Evolutionary conservation across 1,140 invertebrate genomes (phyloP), one percentile per base, ranked within the genome.

Genomic region (Neotoxoptera formosana): DNA sequence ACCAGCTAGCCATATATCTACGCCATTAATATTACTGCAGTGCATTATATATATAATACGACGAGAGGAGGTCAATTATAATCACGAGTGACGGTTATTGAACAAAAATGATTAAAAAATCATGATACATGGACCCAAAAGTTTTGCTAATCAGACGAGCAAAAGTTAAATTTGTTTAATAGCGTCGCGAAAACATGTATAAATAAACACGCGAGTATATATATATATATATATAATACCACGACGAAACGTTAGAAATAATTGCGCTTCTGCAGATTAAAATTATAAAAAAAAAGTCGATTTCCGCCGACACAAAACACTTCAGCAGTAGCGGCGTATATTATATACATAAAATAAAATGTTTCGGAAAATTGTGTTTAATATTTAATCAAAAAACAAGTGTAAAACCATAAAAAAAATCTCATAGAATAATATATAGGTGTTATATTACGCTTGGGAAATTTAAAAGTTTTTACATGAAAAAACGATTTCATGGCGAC

Each of bases 361-460:
- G 53, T 45, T 67, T 67, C 36, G 34, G 14, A 41, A 48, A 90
- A 90, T 90, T 90, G 25, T 30, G 56, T 90, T 90, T 21, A 51
- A 90, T 90, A 90, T 90, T 90, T 67, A 90, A 90, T 90, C 36
- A 45, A 67, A 90, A 90, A 88, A 67, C 53, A 34, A 45, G 89
- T 67, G 53, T 41, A 67, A 90, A 67, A 67, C 23, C 89, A 56
- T 90, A 60, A 41, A 90, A 41, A 90, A 90, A 45, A 67, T 25
- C 17, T 45, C 36, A 20, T 53, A 67, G 36, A 67, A 67, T 89
- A 89, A 89, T 90, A 67, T 90, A 67, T 41, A 45, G 87, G n/a
- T 53, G 87, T 90, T 90, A n/a, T 47, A 34, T 67, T 45, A 90
- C 89, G 89, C 89, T 60, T 60, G 89, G 89, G 89, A 90, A 90